Conservation (phyloP, 37 sponge, comb jelly and placozoan genomes). For the Beroe forskalii region DNA sequence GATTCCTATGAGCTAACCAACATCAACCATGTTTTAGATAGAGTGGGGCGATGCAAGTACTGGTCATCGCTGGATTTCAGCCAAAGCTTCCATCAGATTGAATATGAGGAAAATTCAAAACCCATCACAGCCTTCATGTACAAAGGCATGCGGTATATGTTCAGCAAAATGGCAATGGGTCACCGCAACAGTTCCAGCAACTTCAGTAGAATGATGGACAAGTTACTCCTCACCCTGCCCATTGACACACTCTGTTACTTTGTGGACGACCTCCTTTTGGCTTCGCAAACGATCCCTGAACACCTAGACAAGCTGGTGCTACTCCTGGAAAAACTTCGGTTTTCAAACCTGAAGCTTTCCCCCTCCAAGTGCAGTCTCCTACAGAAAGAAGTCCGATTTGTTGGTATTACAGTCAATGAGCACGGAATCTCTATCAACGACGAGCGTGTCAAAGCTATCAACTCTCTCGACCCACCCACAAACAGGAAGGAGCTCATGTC, state of each 20-base stretch:
- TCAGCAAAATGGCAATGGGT: too few relatives aligned
- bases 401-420: background rate
- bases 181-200: too few relatives aligned
- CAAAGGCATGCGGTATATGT: too few relatives aligned
- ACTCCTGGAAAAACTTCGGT: background rate
- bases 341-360: background rate
- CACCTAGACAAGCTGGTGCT: background rate
- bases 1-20: too few relatives aligned
- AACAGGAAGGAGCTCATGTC: background rate
- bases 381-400: background rate
- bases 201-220: background rate
- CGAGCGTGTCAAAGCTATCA: background rate
- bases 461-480: background rate
- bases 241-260: background rate
- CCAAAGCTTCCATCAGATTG: too few relatives aligned
- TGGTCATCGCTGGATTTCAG: too few relatives aligned
- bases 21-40: too few relatives aligned
- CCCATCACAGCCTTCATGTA: too few relatives aligned
- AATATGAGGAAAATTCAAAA: too few relatives aligned
- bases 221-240: background rate
- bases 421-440: background rate
- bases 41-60: too few relatives aligned
- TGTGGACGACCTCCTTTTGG: background rate
- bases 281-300: background rate
- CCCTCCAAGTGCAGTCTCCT: background rate